Conservation (phyloP, 2,113 vertebrate genomes). For the Nycticryphes semicollaris region DNA sequence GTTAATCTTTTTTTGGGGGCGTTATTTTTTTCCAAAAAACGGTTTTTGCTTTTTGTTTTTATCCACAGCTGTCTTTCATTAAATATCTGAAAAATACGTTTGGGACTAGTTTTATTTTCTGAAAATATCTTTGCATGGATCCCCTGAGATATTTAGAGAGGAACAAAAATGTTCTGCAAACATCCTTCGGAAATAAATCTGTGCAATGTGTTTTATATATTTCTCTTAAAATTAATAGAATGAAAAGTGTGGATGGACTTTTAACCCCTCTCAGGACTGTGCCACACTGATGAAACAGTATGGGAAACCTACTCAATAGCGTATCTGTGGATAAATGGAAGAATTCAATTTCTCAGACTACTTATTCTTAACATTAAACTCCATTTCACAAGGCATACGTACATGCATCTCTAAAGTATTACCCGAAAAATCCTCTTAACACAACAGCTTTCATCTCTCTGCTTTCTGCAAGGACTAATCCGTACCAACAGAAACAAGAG, state of each 20-base stretch:
- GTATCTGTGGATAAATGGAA: slow-evolving; percentile 18
- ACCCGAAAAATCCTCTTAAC: slow-evolving; percentile 46
- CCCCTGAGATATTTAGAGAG: not conserved
- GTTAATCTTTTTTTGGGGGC: not conserved
- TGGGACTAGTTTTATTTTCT: not conserved
- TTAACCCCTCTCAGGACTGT: not conserved
- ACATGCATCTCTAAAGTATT: slow-evolving; percentile 9
- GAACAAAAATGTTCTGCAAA: not conserved
- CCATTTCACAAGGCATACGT: not conserved
- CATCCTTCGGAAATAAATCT: not conserved
- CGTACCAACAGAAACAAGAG: slow-evolving; percentile 45
- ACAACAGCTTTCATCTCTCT: slow-evolving; percentile 39
- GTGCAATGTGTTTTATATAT: not conserved
- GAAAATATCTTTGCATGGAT: not conserved
- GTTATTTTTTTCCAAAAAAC: not conserved
- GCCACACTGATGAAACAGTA: not conserved
- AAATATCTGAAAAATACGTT: not conserved
- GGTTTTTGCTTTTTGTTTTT: not conserved
- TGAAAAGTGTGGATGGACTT: not conserved
- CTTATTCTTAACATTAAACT: slow-evolving; percentile 37
- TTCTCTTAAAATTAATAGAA: not conserved
- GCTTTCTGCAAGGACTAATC: slow-evolving; percentile 36
- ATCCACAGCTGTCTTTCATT: not conserved
- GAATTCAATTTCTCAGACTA: slow-evolving; percentile 5
- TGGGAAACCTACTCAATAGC: not conserved